phyloP scores from a whole-genome alignment of 2,113 vertebrate genomes.

The Columba livia region DNA sequence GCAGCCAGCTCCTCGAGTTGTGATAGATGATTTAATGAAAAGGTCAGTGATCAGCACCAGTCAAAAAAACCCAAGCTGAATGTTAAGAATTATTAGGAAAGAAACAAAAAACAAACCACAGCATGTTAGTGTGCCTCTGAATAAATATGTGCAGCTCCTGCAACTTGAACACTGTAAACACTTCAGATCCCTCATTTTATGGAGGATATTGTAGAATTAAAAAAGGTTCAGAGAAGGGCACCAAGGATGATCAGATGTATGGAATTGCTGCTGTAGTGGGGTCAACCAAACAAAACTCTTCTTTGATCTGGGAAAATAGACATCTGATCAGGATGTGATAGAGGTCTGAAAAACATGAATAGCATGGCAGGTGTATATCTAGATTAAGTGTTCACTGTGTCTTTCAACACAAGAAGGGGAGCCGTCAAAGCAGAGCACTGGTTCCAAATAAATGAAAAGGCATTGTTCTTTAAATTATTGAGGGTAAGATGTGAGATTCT shows the following conservation, averaged over 20 bases:
- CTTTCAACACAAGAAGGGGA: background rate
- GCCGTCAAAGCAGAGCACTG: background rate
- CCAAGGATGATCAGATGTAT: background rate
- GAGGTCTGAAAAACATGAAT: background rate
- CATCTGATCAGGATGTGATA: background rate
- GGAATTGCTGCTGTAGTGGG: background rate
- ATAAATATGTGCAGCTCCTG: background rate
- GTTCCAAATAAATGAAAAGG: background rate
- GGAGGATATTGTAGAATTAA: background rate
- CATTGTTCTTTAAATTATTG: background rate
- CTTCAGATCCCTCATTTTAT: background rate
- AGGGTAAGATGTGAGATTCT: background rate
- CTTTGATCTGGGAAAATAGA: background rate
- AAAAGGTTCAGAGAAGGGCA: background rate
- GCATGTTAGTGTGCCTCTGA: background rate
- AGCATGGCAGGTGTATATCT: background rate
- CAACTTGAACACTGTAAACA: background rate
- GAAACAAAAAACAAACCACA: background rate
- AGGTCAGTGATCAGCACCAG: background rate
- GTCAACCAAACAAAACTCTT: background rate
- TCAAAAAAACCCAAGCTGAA: background rate
- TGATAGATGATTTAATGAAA: background rate
- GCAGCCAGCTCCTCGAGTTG: background rate
- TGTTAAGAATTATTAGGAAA: background rate
- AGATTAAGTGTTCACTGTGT: background rate